These are phyloP conservation scores for Neodiprion pinetum DNA, from an alignment of 1,140 invertebrate species.

Conservation along the genomic window DNA sequence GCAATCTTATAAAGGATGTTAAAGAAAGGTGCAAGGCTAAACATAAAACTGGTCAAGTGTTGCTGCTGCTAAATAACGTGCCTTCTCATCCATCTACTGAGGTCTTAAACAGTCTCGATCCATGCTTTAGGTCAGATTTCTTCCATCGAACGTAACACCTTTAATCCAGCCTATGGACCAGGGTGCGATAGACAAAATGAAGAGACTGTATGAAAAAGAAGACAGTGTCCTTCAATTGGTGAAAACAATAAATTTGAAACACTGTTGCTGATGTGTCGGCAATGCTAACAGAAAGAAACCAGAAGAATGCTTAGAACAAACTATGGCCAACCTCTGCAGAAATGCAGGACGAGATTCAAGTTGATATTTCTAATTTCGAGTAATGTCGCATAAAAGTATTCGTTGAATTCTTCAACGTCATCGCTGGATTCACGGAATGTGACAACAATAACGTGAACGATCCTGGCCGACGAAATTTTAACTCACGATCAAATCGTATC, in stretches of 20 bases:
- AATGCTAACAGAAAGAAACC: slow-evolving; percentile 37
- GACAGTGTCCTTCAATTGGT: slow-evolving; percentile 2
- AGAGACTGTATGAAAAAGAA: slow-evolving; percentile 31
- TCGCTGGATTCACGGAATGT: slow-evolving; percentile 19
- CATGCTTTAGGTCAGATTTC: slow-evolving; percentile 29
- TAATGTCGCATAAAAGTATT: not conserved
- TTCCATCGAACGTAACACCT: slow-evolving; percentile 53
- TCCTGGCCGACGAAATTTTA: slow-evolving; percentile 16
- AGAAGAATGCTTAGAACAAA: not conserved
- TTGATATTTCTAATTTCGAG: slow-evolving; percentile 10
- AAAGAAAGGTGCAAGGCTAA: slow-evolving; percentile 1
- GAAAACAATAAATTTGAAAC: slow-evolving; percentile 34
- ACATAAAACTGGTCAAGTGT: not conserved
- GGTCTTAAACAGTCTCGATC: slow-evolving; percentile 35
- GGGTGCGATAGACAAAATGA: slow-evolving; percentile 51
- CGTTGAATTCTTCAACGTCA: slow-evolving; percentile 13
- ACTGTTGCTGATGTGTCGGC: slow-evolving; percentile 46
- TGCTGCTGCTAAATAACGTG: slow-evolving; percentile 51
- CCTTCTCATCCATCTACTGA: slow-evolving; percentile 28
- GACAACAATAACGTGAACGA: slow-evolving; percentile 15
- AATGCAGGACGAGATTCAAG: not conserved
- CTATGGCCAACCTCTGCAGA: slow-evolving; percentile 7
- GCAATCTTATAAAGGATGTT: not conserved
- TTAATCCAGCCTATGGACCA: slow-evolving; percentile 57
- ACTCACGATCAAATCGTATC: slow-evolving; percentile 19